Evolutionary conservation across 2,797 vertebrate species (phyloP), one percentile per base, ranked within the genome.

Genomic region (Melanogrammus aeglefinus): DNA sequence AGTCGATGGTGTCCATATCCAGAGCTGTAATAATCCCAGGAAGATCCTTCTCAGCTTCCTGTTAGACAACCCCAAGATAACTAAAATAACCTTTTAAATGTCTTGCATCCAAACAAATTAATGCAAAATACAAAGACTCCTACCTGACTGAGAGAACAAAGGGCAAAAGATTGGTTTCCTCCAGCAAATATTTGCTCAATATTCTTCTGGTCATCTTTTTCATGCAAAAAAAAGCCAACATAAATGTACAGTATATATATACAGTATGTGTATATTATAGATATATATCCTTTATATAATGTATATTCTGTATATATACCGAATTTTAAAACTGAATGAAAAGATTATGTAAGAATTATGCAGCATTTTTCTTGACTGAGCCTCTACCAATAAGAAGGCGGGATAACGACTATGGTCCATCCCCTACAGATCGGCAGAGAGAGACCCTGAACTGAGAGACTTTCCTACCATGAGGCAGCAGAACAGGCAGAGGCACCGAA

Each of bases 401-500:
- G 12, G 2, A 44, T 14, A 39, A 39, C 1, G 7, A 39, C 8
- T 44, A 12, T 44, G 41, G 14, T 44, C 12, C 16, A 14, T 44
- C 41, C 41, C 1, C 41, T 44, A 13, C 13, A 44, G n/a, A n/a
- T n/a, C n/a, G n/a, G n/a, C n/a, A n/a, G n/a, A n/a, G n/a, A n/a
- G n/a, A n/a, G n/a, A n/a, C n/a, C 27, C 31, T 31, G 31, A 72
- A 6, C 29, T 31, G 31, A 16, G 70, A 33, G 33, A 74, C n/a
- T 66, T 66, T 71, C 71, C 29, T 75, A 88, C 88, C 81, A 73
- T 79, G 74, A 75, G 83, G 10, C 79, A 79, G 78, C 47, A 81
- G 72, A 39, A 94, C 79, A 66, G 93, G 93, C 80, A 93, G 77
- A 6, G 95, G 95, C 79, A 92, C 86, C 84, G 90, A 78, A 27